Evolutionary conservation across 2,888 invertebrate genomes (phyloP).

Genomic region (Brassicogethes aeneus): DNA sequence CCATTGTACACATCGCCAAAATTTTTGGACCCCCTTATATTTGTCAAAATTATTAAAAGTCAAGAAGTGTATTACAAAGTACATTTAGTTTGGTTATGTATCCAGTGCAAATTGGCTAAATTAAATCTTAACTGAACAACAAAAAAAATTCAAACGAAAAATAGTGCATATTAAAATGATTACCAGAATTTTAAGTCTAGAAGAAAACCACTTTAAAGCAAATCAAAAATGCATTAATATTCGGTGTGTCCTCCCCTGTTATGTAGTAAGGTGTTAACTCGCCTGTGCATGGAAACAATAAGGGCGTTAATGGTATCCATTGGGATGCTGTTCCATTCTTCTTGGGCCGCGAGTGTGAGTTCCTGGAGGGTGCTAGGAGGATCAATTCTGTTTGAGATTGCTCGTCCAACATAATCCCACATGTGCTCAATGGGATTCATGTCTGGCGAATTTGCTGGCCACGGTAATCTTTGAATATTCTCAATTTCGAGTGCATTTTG

Average conservation of each 20-base stretch:
- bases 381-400: constrained; percentile 7
- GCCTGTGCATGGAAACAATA: background rate
- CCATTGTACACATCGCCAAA: background rate
- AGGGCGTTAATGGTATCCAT: constrained; percentile 1
- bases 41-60: background rate
- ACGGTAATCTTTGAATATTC: constrained; percentile 11
- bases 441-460: constrained; percentile 23
- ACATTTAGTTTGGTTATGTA: background rate
- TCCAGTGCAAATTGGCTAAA: background rate
- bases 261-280: background rate
- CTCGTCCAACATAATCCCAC: constrained; percentile 17
- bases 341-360: constrained; percentile 7
- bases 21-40: background rate
- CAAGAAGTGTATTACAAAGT: background rate
- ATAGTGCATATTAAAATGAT: constrained; percentile 4
- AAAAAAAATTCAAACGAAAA: constrained; percentile 5
- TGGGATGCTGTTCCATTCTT: constrained; percentile 8
- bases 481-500: constrained; percentile 8
- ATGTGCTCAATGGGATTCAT: constrained; percentile 20
- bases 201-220: too few species aligned
- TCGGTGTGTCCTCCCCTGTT: background rate
- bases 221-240: too few species aligned
- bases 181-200: constrained; percentile 3
- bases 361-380: constrained; percentile 7
- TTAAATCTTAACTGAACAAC: too few species aligned